These are phyloP conservation scores for Capreolus pygargus DNA, from an alignment of 2,113 vertebrate genomes.

Conservation along the genomic window DNA sequence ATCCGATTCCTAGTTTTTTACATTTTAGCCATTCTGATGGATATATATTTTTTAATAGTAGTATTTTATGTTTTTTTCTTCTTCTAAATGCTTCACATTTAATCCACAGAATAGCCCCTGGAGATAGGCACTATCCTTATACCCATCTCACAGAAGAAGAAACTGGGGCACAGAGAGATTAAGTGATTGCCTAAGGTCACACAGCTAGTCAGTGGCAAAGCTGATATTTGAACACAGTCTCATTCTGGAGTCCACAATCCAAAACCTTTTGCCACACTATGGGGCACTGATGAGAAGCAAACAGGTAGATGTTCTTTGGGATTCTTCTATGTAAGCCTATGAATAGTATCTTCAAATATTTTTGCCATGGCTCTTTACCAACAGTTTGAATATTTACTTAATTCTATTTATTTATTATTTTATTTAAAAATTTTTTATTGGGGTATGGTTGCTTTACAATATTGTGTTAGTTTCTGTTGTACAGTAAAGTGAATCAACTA, in stretches of 20 bases:
- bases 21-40: neutral
- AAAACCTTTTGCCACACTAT: neutral
- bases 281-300: neutral
- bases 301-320: neutral
- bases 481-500: neutral
- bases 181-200: neutral
- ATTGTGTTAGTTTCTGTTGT: neutral
- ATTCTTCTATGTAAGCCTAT: neutral
- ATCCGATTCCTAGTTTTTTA: neutral
- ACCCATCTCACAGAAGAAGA: neutral
- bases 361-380: neutral
- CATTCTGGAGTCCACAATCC: neutral
- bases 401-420: neutral
- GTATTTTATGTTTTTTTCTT: neutral
- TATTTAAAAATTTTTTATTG: neutral
- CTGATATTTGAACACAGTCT: neutral
- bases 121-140: neutral
- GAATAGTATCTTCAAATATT: neutral
- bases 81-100: neutral
- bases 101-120: neutral
- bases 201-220: neutral
- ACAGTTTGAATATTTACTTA: neutral
- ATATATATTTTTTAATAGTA: neutral
- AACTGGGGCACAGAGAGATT: neutral
- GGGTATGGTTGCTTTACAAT: neutral